Conservation (phyloP, 2,113 vertebrate genomes). For the Pteruthius melanotis region DNA sequence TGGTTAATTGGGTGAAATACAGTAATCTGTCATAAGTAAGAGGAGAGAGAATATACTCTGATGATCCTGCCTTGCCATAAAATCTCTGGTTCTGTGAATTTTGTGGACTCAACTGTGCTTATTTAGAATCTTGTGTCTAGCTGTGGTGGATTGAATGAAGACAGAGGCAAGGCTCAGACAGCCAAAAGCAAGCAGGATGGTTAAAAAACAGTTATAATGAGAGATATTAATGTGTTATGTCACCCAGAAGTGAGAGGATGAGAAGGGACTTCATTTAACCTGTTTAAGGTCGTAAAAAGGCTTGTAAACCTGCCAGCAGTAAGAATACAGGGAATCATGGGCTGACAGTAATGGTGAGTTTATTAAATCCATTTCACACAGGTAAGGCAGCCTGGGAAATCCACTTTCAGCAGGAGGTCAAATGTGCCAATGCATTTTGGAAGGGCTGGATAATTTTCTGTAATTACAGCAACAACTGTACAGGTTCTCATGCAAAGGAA, state of each 20-base stretch:
- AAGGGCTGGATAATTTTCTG: background rate
- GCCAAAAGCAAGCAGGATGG: background rate
- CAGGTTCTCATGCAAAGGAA: background rate
- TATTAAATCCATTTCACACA: background rate
- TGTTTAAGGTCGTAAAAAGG: slow-evolving; percentile 5
- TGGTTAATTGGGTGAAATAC: background rate
- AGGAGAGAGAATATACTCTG: background rate
- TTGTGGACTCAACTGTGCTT: background rate
- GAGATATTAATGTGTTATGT: background rate
- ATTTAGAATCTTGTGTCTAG: background rate
- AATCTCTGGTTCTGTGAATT: background rate
- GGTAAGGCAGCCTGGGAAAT: background rate
- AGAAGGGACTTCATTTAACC: background rate
- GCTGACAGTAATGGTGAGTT: background rate
- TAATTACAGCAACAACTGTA: background rate
- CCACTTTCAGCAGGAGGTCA: background rate
- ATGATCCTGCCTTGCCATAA: background rate
- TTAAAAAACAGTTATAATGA: background rate
- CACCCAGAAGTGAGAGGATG: background rate
- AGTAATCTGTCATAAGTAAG: background rate
- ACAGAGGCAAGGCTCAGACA: background rate
- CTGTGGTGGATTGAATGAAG: background rate
- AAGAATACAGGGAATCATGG: background rate
- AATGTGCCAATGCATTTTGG: background rate
- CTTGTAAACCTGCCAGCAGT: background rate